These are phyloP conservation scores for Eueremaeus valkanovi DNA, from an alignment of 2,888 invertebrate species.

Conservation along the genomic window DNA sequence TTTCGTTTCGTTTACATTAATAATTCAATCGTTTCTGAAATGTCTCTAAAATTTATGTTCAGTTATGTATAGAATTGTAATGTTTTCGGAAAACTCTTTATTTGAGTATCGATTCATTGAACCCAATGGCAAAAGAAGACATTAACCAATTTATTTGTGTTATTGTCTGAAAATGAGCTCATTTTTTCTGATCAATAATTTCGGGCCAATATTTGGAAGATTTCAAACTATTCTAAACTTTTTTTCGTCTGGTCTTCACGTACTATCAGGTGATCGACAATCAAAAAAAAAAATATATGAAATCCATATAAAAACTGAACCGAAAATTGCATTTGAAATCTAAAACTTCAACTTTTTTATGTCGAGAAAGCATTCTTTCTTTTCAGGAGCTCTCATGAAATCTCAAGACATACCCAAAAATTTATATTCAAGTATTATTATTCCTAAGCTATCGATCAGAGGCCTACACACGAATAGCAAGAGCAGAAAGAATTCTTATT, in stretches of 20 bases:
- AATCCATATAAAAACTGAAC: neutral
- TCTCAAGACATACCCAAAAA: neutral
- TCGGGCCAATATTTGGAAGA: too few relatives aligned
- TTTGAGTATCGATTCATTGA: too few relatives aligned
- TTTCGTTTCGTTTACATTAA: too few relatives aligned
- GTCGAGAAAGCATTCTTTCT: constrained; percentile 6
- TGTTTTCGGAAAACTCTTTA: too few relatives aligned
- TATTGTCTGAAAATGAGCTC: too few relatives aligned
- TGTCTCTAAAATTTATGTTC: too few relatives aligned
- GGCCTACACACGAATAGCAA: neutral
- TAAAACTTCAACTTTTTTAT: constrained; percentile 1
- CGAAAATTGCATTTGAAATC: neutral
- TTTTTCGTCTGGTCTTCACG: neutral
- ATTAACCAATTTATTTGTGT: too few relatives aligned
- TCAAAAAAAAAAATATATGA: neutral
- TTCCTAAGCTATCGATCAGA: constrained; percentile 12
- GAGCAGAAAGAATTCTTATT: neutral
- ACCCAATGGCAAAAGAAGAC: too few relatives aligned
- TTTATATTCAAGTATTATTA: neutral
- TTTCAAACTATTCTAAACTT: too few relatives aligned
- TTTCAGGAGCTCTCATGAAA: neutral
- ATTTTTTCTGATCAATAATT: too few relatives aligned
- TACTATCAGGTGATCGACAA: neutral
- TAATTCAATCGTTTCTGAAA: too few relatives aligned
- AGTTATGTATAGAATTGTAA: too few relatives aligned